phyloP scores from a whole-genome alignment of 2,113 vertebrate genomes.

The Tyrannus savana region DNA sequence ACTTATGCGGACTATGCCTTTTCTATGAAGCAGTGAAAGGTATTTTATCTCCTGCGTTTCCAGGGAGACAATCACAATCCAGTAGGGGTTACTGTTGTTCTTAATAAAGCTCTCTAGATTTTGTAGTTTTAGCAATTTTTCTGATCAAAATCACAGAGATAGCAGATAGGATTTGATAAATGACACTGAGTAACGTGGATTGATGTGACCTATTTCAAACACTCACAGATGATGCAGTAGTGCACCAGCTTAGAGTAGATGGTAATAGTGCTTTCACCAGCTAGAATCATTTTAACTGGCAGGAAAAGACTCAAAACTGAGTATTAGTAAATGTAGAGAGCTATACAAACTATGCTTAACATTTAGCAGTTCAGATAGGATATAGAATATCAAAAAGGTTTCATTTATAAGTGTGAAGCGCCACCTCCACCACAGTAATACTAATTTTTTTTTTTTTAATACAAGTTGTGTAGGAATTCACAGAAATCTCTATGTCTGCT shows the following conservation, averaged over 20 bases:
- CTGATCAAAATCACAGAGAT: conserved; percentile 72
- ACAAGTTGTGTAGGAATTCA: background rate
- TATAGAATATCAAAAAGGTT: background rate
- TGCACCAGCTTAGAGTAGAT: background rate
- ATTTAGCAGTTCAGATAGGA: background rate
- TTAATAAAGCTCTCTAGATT: conserved; percentile 70
- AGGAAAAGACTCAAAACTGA: background rate
- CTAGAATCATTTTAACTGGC: background rate
- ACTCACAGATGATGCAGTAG: background rate
- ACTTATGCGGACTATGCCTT: background rate
- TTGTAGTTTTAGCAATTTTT: conserved; percentile 71
- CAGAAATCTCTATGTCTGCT: background rate
- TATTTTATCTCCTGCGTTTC: conserved; percentile 78
- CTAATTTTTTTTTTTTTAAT: background rate
- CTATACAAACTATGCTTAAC: background rate
- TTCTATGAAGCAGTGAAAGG: conserved; percentile 24
- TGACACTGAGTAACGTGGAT: conserved; percentile 23
- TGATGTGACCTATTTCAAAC: conserved; percentile 19
- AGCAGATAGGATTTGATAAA: conserved; percentile 67
- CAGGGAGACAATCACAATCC: conserved; percentile 78
- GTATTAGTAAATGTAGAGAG: background rate
- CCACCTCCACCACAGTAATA: background rate
- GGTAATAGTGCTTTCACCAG: background rate
- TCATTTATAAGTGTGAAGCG: background rate
- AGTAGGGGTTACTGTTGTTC: conserved; percentile 72